Evolutionary conservation across 2,113 vertebrate genomes (phyloP), one percentile per base, ranked within the genome.

Genomic region (Cyprinodon variegatus): DNA sequence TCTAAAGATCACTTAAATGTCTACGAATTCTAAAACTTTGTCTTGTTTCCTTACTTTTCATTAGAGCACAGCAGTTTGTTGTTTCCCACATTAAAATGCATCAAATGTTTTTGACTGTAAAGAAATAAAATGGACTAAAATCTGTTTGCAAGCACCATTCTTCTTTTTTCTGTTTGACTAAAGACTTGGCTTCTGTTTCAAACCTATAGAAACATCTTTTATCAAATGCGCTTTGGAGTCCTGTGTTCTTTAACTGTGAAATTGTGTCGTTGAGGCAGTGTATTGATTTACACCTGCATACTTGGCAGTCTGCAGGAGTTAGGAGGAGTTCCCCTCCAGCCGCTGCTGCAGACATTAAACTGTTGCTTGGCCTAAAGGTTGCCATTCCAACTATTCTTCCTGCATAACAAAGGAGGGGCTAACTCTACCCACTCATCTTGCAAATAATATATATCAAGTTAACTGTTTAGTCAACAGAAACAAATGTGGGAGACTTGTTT

Each of bases 211-310:
- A 82, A 39, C 60, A 36, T 29, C 11, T 15, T 50, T 61, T 66
- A 38, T 46, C 59, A 68, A 72, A 41, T 50, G 6, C 65, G 61
- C 71, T 77, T 76, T 17, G 71, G 57, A 84, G 82, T 74, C 65
- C 68, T 53, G 13, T 39, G 50, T 70, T 68, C 72, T 86, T 76
- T 77, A 75, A 86, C 77, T 68, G 82, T 65, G 43, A 78, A 61
- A 63, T 74, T 50, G 61, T 45, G 45, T 39, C 17, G 14, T 13
- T n/a, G 14, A 71, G 60, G 45, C 12, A 20, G 57, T 57, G 70
- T 85, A 85, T 89, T 89, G 81, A 83, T 78, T 87, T 88, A 86
- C 79, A 86, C 81, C 83, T 86, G 78, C 84, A 84, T 89, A 72
- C 84, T 85, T 92, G 84, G 84, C 85, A 74, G 87, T 85, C 81